A percentile compares a stretch with the other conserved stretches of the same genome.
Conservation (phyloP, 2,888 invertebrate genomes). For the Protonemura montana region DNA sequence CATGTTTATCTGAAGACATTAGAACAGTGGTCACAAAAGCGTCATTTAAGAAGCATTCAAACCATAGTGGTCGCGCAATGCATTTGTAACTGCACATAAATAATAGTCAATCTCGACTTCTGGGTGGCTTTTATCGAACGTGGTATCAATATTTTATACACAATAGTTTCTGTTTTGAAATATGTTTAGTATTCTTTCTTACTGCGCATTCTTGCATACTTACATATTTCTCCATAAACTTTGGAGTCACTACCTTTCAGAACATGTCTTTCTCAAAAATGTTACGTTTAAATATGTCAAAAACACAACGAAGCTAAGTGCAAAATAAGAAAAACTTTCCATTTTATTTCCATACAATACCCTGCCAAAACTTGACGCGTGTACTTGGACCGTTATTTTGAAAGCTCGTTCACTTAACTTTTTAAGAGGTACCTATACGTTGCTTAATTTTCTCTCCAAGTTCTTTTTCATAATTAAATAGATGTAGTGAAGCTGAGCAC, state of each 20-base stretch:
- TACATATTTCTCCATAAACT: background rate
- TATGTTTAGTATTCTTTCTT: background rate
- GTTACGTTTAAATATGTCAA: background rate
- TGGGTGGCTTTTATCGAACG: background rate
- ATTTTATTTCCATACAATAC: background rate
- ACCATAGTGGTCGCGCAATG: background rate
- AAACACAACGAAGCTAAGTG: background rate
- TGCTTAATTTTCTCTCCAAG: background rate
- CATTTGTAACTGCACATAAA: background rate
- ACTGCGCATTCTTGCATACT: background rate
- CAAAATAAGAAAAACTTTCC: background rate
- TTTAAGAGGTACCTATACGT: background rate
- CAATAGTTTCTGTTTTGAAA: background rate
- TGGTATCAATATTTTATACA: background rate
- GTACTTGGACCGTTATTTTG: background rate
- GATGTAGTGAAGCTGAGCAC: constrained; percentile 15
- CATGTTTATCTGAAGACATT: background rate
- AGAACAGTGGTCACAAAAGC: background rate
- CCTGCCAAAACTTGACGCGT: background rate
- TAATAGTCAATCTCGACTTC: background rate
- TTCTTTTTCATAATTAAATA: background rate
- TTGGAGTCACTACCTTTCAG: background rate
- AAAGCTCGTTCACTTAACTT: background rate
- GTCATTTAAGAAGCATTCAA: background rate
- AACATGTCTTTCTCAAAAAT: background rate